These are phyloP conservation scores for Apodemus sylvaticus DNA, from an alignment of 2,113 vertebrate species.

Conservation along the genomic window DNA sequence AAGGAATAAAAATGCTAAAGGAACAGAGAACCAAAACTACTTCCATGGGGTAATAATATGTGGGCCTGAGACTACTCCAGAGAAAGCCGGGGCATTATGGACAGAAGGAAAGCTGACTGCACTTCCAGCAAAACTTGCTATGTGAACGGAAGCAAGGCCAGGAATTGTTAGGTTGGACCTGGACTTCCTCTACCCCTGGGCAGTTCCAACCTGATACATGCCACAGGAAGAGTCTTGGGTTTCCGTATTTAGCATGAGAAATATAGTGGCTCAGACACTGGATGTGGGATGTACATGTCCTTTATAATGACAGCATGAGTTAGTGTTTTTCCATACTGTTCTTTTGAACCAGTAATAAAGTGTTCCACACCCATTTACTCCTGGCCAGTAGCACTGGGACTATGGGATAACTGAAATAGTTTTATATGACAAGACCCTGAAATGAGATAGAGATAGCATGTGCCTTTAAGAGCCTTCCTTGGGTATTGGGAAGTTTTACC, in stretches of 20 bases:
- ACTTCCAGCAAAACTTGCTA: background rate
- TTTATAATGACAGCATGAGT: background rate
- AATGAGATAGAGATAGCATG: background rate
- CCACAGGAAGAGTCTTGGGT: accelerated
- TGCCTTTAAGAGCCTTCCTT: background rate
- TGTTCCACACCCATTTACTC: background rate
- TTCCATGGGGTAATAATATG: no score
- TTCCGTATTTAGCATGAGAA: background rate
- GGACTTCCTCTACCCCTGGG: accelerated
- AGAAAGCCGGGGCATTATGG: background rate
- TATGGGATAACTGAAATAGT: background rate
- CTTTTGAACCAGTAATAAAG: background rate
- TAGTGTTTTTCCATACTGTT: background rate
- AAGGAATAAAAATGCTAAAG: no score
- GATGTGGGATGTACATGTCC: background rate
- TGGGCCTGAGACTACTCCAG: background rate
- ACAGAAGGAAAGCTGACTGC: background rate
- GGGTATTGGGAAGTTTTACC: background rate
- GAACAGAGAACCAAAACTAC: no score
- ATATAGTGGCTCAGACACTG: background rate
- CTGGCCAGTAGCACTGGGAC: background rate
- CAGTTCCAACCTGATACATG: background rate
- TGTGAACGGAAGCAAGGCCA: background rate
- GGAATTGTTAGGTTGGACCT: background rate
- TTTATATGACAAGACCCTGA: background rate